These are phyloP conservation scores for Platorchestia sp. DNA, from an alignment of 1,140 invertebrate species.

Conservation along the genomic window DNA sequence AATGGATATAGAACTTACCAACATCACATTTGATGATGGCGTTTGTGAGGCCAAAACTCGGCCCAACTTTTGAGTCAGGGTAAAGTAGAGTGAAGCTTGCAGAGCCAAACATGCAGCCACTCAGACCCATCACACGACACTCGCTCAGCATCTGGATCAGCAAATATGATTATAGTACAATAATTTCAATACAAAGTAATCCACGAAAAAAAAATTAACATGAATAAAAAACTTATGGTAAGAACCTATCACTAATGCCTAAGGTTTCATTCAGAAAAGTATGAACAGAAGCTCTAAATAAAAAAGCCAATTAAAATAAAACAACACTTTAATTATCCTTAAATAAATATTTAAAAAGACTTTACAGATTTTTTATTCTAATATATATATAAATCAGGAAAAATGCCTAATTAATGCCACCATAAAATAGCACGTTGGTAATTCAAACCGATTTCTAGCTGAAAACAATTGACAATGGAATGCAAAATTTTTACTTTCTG, in stretches of 20 bases:
- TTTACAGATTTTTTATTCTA: too few species aligned
- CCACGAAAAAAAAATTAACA: neutral
- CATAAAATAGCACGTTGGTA: too few species aligned
- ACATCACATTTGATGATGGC: conserved; percentile 35
- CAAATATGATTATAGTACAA: neutral
- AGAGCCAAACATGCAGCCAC: conserved; percentile 16
- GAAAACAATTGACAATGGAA: too few species aligned
- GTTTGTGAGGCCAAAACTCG: neutral
- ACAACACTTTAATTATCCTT: neutral
- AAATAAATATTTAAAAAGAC: too few species aligned
- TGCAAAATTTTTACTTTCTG: too few species aligned
- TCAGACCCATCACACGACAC: conserved; percentile 35
- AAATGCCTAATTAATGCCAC: too few species aligned
- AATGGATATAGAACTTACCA: neutral
- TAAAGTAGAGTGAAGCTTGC: conserved; percentile 15
- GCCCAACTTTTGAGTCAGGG: conserved; percentile 22
- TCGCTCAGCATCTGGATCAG: neutral
- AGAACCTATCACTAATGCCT: too few species aligned
- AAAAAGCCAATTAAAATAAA: neutral
- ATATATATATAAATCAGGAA: too few species aligned
- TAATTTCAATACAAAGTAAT: neutral
- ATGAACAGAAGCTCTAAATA: neutral
- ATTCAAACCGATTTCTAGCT: too few species aligned
- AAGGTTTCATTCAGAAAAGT: neutral
- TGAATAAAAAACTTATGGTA: neutral